These are phyloP conservation scores for Leptopilina clavipes DNA, from an alignment of 1,140 invertebrate genomes.

Conservation along the genomic window DNA sequence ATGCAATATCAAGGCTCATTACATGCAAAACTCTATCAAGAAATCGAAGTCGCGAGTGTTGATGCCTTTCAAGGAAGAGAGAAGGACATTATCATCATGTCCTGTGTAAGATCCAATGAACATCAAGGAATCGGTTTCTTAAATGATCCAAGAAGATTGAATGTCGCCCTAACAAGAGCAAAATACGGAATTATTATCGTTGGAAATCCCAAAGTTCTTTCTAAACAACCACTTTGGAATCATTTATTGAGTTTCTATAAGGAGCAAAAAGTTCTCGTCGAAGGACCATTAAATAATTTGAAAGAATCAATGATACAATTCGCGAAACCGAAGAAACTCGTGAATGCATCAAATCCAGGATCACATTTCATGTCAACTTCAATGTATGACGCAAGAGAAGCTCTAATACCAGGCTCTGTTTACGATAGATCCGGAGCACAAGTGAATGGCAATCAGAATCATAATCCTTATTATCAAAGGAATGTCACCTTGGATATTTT, in stretches of 20 bases:
- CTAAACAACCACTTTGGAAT: constrained; percentile 99
- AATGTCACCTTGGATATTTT: constrained; percentile 78
- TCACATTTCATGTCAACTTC: constrained; percentile 98
- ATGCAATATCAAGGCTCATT: constrained; percentile 99
- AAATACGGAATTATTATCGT: constrained; percentile 99
- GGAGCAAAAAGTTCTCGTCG: constrained; percentile 97
- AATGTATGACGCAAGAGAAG: constrained; percentile 93
- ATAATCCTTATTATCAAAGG: constrained; percentile 73
- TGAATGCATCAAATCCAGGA: constrained; percentile 95
- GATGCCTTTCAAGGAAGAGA: constrained; percentile 99
- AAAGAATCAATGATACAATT: constrained; percentile 98
- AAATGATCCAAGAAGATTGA: constrained; percentile 97
- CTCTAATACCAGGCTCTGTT: constrained; percentile 89
- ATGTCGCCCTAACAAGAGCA: constrained; percentile 97
- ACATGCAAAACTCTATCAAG: constrained; percentile 97
- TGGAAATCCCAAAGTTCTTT: constrained; percentile 98
- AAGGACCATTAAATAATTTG: constrained; percentile 97
- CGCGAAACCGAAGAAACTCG: constrained; percentile 95
- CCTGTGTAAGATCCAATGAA: constrained; percentile 95
- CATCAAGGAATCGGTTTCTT: constrained; percentile 96
- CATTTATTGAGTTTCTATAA: constrained; percentile 98
- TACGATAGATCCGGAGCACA: constrained; percentile 83
- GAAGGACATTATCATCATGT: constrained; percentile 99
- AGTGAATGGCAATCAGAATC: constrained; percentile 71
- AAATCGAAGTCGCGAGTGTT: constrained; percentile 99